Evolutionary conservation across 2,888 invertebrate genomes (phyloP), one percentile per base, ranked within the genome.

Genomic region (Xiphydria camelus): DNA sequence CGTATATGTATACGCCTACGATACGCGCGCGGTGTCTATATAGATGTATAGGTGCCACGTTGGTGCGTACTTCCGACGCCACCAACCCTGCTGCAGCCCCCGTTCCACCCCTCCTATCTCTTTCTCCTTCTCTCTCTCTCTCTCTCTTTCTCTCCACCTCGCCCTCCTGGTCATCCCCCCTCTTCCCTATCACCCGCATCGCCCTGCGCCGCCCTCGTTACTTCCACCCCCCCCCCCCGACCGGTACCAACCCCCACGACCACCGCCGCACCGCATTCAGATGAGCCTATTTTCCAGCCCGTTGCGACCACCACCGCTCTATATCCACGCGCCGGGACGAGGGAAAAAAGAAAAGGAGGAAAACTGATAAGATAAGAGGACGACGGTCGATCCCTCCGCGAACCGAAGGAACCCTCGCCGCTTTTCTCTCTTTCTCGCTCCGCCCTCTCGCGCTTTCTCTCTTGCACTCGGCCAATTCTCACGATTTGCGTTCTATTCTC

Each of bases 251-350:
- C 39, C 15, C 7, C 48, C 25, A 40, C 39, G 41, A 41, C 37
- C 47, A 21, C 35, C 34, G 22, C 46, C 49, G 47, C 52, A 47
- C 52, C 53, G 62, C 61, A 64, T 63, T 61, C 64, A 55, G 63
- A 66, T 62, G 64, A 63, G 62, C 64, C 63, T 59, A 62, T 62
- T 64, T 64, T 64, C 60, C 62, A 54, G 59, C 46, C 60, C 57
- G 53, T 52, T 57, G 60, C 54, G 50, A 53, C 49, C 54, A 53
- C 49, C 54, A 43, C 45, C 49, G 46, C 45, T 45, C n/a, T n/a
- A 55, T 46, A 51, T 47, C 49, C 57, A 42, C 47, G 33, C 38
- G 35, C 53, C 43, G 40, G 17, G 17, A 14, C 15, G 33, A 10
- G 12, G 17, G 18, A 12, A 33, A 33, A 17, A 18, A 17, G 17